Evolutionary conservation across 2,888 invertebrate species (phyloP), one percentile per base, ranked within the genome.

Genomic region (Plutella xylostella): DNA sequence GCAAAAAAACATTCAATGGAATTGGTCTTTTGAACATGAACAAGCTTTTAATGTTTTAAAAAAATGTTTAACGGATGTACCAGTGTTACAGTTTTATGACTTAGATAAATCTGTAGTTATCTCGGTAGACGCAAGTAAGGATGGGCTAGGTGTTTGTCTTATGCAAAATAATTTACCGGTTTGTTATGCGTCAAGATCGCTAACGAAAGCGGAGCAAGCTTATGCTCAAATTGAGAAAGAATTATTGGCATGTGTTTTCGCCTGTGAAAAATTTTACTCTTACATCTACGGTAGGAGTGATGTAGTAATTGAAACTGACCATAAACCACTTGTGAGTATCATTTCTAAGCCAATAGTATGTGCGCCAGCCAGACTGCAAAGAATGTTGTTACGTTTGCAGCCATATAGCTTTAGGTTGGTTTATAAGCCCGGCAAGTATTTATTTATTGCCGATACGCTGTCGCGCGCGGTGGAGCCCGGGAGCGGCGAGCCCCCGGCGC

Each of bases 61-160:
- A 11, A 5, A 25, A 25, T 25, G 43, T 42, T 25, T 54, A 18
- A 31, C 33, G 2, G 49, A 22, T 19, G 44, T 45, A 0, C 55
- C 56, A 1, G 45, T 52, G 9, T 39, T 58, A 15, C 43, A 49
- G 38, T 56, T 47, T 42, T 56, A 53, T 28, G 45, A 15, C 33
- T 6, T 52, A 20, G 21, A 53, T 0, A 45, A 47, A 33, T 50
- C 52, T 12, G 34, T 51, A 17, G 31, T 42, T 2, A 37, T 51
- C 14, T 50, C 50, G 21, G 51, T 51, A 2, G 43, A 47, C 46
- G 34, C 51, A 1, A 53, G 54, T 35, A 55, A 51, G 30, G 47
- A 46, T 28, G 56, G 53, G 0, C 28, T 57, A 12, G 55, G 57
- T 0, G 56, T 55, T 1, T 48, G 48, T 43, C 35, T 56, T 4